A percentile compares a stretch with the other conserved stretches of the same genome.
Evolutionary conservation across 2,888 invertebrate genomes (phyloP).

Genomic region (Ernsta delagoae): DNA sequence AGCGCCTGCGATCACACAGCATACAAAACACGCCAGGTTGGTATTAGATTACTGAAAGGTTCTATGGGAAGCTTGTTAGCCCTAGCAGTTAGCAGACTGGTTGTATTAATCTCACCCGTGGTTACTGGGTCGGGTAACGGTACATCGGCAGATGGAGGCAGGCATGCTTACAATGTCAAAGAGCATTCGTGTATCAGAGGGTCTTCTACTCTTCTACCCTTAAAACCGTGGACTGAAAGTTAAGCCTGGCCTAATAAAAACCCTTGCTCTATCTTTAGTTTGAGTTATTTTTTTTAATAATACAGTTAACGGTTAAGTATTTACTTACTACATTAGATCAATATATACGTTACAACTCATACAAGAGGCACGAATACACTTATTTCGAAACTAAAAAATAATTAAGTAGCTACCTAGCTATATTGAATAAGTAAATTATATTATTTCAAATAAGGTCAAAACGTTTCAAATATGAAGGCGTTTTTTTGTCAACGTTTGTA

Average conservation of each 20-base stretch:
- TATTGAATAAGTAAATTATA: neutral
- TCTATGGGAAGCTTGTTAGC: conserved; percentile 52
- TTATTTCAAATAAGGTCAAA: neutral
- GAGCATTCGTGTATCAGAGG: conserved; percentile 42
- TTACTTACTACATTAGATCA: too few species aligned
- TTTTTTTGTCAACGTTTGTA: neutral
- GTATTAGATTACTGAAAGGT: conserved; percentile 26
- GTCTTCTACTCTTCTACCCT: too few species aligned
- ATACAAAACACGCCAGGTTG: conserved; percentile 9
- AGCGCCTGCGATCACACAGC: neutral
- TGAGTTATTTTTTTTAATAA: too few species aligned
- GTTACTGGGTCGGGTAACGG: conserved; percentile 82
- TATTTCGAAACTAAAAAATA: neutral
- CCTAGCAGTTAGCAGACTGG: conserved; percentile 61
- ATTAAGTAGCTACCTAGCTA: neutral
- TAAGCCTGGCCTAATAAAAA: too few species aligned
- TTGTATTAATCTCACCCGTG: conserved; percentile 78
- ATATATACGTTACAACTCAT: too few species aligned
- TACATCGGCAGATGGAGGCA: conserved; percentile 71
- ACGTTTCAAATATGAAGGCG: neutral
- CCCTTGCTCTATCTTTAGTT: too few species aligned
- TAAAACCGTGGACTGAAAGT: too few species aligned
- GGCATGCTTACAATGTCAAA: conserved; percentile 50
- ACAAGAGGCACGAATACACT: neutral
- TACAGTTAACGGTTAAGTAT: too few species aligned